Evolutionary conservation across 35 echinoderm and acorn worm species (phyloP), one percentile per base, ranked within the genome.

Genomic region (Apostichopus parvimensis): DNA sequence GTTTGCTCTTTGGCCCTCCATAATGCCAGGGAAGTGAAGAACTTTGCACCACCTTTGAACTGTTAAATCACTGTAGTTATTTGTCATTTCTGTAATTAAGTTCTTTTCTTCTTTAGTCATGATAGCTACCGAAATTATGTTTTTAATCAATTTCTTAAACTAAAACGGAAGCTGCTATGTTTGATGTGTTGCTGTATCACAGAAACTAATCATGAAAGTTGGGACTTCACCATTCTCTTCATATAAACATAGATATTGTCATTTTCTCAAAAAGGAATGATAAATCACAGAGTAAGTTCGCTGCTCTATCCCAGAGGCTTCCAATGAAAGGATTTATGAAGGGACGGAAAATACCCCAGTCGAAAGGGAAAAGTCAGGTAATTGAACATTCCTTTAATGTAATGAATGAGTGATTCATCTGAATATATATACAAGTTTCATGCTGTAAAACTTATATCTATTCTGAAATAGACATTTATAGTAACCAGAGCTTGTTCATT

Each of bases 291-390:
- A 77, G 77, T 53, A 77, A 17, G 25, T 77, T 91, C 68, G 90
- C 77, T 15, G 57, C 90, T 34, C 85, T 87, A 87, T 87, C 85
- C 12, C 85, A 97, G 92, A 90, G 76, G 59, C 79, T 95, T 4
- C 91, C 95, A 52, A 97, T 95, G 93, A 87, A 84, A 91, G 95
- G 95, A 13, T 92, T 94, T 17, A 93, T 97, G 79, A 97, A 97
- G 60, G 87, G 91, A 62, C 83, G 82, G 56, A 94, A 91, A 34
- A 57, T 75, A 7, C 58, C 55, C 56, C 65, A 45, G 21, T 14
- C 24, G 56, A 93, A 93, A 79, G 34, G 13, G 5, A 93, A 93
- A 79, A 54, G 26, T 65, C 54, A 70, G 91, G 91, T 92, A 82
- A 53, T 57, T 22, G 77, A 45, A 12, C 9, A 45, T 12, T 24